Evolutionary conservation across 2,797 vertebrate genomes (phyloP).

Genomic region (Steatocranus sp.): DNA sequence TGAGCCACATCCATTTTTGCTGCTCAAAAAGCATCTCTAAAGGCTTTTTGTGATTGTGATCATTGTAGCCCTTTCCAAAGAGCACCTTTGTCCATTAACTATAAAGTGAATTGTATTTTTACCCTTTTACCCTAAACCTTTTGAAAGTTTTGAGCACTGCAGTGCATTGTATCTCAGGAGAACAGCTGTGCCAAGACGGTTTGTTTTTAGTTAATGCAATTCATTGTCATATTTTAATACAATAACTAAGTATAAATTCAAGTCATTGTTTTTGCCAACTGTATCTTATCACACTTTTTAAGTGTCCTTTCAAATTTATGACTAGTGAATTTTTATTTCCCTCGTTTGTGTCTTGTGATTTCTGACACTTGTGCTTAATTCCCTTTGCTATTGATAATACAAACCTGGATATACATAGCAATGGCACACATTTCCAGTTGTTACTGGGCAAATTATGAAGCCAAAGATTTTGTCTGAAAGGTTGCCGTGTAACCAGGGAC

Average conservation of each 20-base stretch:
- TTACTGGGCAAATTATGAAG: not conserved
- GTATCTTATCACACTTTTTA: not conserved
- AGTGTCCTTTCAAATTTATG: not conserved
- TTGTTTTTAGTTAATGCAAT: not conserved
- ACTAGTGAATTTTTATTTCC: not conserved
- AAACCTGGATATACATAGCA: not conserved
- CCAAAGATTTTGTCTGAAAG: not conserved
- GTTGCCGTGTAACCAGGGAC: not conserved
- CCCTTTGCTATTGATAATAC: not conserved
- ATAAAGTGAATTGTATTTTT: not conserved
- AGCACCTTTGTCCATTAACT: not conserved
- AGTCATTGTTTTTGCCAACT: not conserved
- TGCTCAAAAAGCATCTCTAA: not conserved
- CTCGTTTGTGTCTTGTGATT: not conserved
- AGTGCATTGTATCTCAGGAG: not conserved
- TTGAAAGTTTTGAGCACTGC: not conserved
- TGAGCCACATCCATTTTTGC: not conserved
- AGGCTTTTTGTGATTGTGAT: not conserved
- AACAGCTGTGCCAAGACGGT: not conserved
- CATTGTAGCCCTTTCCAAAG: not conserved
- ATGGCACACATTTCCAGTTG: not conserved
- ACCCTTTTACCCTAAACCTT: not conserved
- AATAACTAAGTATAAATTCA: not conserved
- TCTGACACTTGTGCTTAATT: not conserved
- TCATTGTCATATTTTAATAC: not conserved